Conservation (phyloP, 1,140 invertebrate genomes). For the Vanessa atalanta region DNA sequence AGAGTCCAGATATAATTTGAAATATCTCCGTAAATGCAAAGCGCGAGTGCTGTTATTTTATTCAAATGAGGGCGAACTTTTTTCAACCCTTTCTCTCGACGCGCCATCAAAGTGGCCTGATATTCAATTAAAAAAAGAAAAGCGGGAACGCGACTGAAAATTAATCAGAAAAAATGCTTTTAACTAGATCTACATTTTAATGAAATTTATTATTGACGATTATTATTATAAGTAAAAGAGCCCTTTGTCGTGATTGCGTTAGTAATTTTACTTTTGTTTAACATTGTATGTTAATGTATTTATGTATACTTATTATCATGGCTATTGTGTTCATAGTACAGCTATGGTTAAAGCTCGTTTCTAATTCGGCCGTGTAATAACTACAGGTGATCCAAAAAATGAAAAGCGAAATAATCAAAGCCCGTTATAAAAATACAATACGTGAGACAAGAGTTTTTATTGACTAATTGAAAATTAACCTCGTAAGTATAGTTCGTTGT, state of each 20-base stretch:
- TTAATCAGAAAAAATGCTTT: conserved; percentile 82
- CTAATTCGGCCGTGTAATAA: too few relatives aligned
- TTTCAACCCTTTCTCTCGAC: conserved; percentile 75
- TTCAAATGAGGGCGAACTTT: conserved; percentile 80
- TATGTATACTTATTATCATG: not conserved
- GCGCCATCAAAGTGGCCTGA: conserved; percentile 80
- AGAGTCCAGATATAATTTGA: conserved; percentile 81
- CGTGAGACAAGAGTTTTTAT: too few relatives aligned
- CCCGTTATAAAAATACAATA: too few relatives aligned
- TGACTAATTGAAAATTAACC: too few relatives aligned
- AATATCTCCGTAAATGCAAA: conserved; percentile 81
- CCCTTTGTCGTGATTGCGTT: conserved; percentile 66
- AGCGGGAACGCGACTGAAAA: conserved; percentile 77
- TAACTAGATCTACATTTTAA: conserved; percentile 81
- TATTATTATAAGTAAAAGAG: conserved; percentile 71
- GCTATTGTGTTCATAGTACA: too few relatives aligned
- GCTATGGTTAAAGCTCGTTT: too few relatives aligned
- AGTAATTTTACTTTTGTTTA: conserved; percentile 29
- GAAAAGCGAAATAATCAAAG: too few relatives aligned
- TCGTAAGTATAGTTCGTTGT: too few relatives aligned
- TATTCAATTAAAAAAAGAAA: conserved; percentile 81
- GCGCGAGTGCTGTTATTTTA: conserved; percentile 81
- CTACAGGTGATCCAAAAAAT: too few relatives aligned
- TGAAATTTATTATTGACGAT: conserved; percentile 81
- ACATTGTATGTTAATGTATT: not conserved